Evolutionary conservation across 2,888 invertebrate species (phyloP).

Genomic region (Caradrina kadenii): DNA sequence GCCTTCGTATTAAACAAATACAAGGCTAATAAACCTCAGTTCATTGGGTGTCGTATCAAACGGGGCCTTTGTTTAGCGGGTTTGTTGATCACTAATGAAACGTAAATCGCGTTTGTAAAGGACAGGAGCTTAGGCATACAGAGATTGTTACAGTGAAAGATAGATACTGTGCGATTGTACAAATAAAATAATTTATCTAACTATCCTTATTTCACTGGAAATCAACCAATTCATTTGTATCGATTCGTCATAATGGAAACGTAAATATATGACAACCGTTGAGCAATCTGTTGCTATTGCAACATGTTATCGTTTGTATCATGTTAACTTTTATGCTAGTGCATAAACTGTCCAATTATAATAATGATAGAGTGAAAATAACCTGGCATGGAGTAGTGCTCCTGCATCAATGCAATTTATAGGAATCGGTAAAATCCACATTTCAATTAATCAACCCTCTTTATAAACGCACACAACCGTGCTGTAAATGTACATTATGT

Average conservation of each 20-base stretch:
- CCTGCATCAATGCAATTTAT: conserved; percentile 17
- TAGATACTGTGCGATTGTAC: conserved; percentile 11
- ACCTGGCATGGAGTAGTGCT: not conserved
- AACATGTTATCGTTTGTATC: too few relatives aligned
- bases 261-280: not conserved
- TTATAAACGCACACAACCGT: conserved; percentile 10
- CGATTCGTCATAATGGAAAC: not conserved
- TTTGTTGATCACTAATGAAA: conserved; percentile 63
- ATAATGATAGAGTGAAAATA: not conserved
- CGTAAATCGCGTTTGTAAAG: conserved; percentile 62
- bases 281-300: too few relatives aligned
- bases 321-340: too few relatives aligned
- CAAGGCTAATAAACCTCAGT: conserved; percentile 76
- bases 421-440: conserved; percentile 8
- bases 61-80: conserved; percentile 61
- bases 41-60: conserved; percentile 70
- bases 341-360: not conserved
- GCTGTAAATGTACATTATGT: conserved; percentile 51
- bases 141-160: conserved; percentile 11
- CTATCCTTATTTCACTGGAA: not conserved
- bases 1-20: conserved; percentile 75
- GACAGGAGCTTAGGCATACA: conserved; percentile 36
- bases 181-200: not conserved
- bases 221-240: not conserved
- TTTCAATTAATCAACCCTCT: conserved; percentile 26